Evolutionary conservation across 2,113 vertebrate genomes (phyloP).

Genomic region (Piprites chloris): DNA sequence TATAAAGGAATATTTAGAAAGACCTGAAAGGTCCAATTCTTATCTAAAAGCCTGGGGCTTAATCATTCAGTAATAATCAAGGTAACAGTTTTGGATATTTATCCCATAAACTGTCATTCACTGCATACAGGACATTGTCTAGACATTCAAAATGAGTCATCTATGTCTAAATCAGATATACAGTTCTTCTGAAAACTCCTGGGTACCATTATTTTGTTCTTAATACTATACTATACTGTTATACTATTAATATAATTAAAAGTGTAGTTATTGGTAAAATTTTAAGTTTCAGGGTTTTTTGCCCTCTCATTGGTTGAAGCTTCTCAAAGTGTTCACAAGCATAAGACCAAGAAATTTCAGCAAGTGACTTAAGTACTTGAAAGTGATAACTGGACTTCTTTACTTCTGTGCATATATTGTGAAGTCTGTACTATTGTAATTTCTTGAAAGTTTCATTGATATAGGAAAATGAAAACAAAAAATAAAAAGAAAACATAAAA

Average conservation of each 20-base stretch:
- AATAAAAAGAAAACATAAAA: not conserved
- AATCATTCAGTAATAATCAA: not conserved
- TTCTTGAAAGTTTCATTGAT: not conserved
- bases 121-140: not conserved
- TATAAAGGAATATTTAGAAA: not conserved
- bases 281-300: not conserved
- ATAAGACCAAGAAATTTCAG: not conserved
- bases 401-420: not conserved
- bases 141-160: not conserved
- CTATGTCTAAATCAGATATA: not conserved
- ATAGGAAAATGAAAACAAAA: not conserved
- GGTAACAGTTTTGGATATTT: not conserved
- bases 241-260: not conserved
- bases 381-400: not conserved
- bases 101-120: not conserved
- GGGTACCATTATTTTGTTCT: not conserved
- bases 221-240: not conserved
- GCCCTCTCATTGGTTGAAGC: not conserved
- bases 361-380: not conserved
- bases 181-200: not conserved
- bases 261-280: not conserved
- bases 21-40: not conserved
- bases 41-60: not conserved
- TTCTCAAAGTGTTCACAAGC: not conserved
- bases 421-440: not conserved